These are phyloP conservation scores for Ditylenchus dipsaci DNA, from an alignment of 1,140 invertebrate genomes.

Conservation along the genomic window DNA sequence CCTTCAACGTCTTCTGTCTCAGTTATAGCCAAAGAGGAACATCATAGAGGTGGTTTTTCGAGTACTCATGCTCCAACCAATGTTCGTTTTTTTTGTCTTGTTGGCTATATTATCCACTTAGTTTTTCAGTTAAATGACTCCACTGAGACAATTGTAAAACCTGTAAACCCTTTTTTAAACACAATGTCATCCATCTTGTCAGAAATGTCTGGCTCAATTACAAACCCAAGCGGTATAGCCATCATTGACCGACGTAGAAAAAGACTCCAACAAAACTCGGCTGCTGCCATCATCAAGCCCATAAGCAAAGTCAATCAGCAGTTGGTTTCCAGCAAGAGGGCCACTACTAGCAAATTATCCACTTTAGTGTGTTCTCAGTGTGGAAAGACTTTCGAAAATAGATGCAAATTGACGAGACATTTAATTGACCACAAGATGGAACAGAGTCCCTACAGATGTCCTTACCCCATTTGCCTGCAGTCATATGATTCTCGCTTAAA, in stretches of 20 bases:
- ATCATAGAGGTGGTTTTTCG: no score
- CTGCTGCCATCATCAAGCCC: not conserved
- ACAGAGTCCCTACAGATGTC: not conserved
- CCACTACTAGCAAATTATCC: not conserved
- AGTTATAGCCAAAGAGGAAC: no score
- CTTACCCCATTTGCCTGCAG: not conserved
- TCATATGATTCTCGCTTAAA: not conserved
- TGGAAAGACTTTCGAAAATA: not conserved
- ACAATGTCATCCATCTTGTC: not conserved
- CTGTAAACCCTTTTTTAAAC: not conserved
- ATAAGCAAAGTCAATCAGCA: no score
- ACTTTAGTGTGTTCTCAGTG: not conserved
- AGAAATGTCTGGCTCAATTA: not conserved
- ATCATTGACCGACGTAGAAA: not conserved
- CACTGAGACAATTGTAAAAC: not conserved
- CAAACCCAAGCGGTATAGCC: not conserved
- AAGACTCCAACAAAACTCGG: not conserved
- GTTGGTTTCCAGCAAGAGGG: not conserved
- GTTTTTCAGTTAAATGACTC: no score
- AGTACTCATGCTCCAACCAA: no score
- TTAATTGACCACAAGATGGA: slow-evolving; percentile 3
- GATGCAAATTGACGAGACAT: slow-evolving; percentile 1
- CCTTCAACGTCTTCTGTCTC: not conserved
- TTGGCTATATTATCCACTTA: no score
- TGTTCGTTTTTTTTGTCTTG: no score